Percentiles rank a stretch among this genome's conserved stretches.
These are phyloP conservation scores for Zophobas morio DNA, from an alignment of 1,140 invertebrate species.

Conservation along the genomic window DNA sequence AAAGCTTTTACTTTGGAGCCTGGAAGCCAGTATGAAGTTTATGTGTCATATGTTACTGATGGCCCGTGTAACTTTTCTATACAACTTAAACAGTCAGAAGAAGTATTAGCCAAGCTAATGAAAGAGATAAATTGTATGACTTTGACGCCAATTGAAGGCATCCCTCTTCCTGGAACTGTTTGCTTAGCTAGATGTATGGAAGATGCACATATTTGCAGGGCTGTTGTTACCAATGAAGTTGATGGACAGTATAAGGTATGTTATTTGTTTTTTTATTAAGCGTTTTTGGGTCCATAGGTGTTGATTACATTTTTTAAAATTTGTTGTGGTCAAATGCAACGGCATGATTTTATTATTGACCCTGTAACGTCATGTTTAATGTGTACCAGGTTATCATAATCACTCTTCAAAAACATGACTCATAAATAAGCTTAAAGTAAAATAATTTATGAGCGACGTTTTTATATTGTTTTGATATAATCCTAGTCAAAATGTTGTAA, in stretches of 20 bases:
- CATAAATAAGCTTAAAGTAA: too few relatives aligned
- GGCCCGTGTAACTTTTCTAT: slow-evolving; percentile 82
- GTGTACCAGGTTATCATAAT: too few relatives aligned
- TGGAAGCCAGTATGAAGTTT: slow-evolving; percentile 74
- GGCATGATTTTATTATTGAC: too few relatives aligned
- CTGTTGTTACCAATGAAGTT: slow-evolving; percentile 79
- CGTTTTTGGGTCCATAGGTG: not conserved
- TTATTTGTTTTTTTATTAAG: slow-evolving; percentile 11
- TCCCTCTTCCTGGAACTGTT: slow-evolving; percentile 78
- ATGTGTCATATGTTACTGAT: slow-evolving; percentile 82
- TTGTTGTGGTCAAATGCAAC: too few relatives aligned
- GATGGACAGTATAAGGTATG: slow-evolving; percentile 68
- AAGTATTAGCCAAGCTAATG: slow-evolving; percentile 77
- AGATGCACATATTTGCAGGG: slow-evolving; percentile 78
- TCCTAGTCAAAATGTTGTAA: too few relatives aligned
- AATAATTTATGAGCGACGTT: too few relatives aligned
- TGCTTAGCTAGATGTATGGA: slow-evolving; percentile 79
- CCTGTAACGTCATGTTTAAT: too few relatives aligned
- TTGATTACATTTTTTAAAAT: too few relatives aligned
- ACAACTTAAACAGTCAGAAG: slow-evolving; percentile 74
- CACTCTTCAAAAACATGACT: too few relatives aligned
- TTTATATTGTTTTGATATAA: too few relatives aligned
- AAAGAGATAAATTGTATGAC: slow-evolving; percentile 74
- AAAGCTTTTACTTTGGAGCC: slow-evolving; percentile 65
- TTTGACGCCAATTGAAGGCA: slow-evolving; percentile 73